phyloP scores from a whole-genome alignment of 2,113 vertebrate genomes.

The Indri indri region DNA sequence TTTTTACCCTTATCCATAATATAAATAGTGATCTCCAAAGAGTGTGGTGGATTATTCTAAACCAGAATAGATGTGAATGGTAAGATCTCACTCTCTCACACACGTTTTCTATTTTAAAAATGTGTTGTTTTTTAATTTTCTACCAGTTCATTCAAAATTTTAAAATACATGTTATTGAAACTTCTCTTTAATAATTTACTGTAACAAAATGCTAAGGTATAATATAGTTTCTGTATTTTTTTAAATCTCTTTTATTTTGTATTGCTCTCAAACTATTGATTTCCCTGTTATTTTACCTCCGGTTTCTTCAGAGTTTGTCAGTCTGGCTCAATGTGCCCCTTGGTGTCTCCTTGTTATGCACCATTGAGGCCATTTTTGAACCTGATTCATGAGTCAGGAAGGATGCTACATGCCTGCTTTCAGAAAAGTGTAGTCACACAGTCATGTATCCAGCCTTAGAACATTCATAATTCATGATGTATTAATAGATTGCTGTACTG shows the following conservation, averaged over 20 bases:
- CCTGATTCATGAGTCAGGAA: not conserved
- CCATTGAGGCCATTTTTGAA: not conserved
- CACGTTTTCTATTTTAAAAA: not conserved
- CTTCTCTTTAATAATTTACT: slow-evolving; percentile 44
- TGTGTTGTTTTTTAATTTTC: not conserved
- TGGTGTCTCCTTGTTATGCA: not conserved
- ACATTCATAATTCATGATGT: not conserved
- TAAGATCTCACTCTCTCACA: not conserved
- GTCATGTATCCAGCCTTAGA: not conserved
- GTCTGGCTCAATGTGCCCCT: not conserved
- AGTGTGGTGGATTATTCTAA: not conserved
- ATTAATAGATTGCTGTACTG: not conserved
- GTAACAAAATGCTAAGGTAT: not conserved
- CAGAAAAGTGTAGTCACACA: not conserved
- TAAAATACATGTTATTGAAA: not conserved
- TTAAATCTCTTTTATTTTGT: slow-evolving; percentile 40
- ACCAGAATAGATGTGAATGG: not conserved
- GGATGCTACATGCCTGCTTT: not conserved
- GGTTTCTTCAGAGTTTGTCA: not conserved
- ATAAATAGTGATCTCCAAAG: not conserved
- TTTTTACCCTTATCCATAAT: not conserved
- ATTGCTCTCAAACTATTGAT: not conserved
- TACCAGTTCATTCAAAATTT: slow-evolving; percentile 20
- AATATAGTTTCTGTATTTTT: not conserved
- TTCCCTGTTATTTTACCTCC: not conserved